Conservation (phyloP, 2,888 invertebrate species). For the Cylloceria caligata region DNA sequence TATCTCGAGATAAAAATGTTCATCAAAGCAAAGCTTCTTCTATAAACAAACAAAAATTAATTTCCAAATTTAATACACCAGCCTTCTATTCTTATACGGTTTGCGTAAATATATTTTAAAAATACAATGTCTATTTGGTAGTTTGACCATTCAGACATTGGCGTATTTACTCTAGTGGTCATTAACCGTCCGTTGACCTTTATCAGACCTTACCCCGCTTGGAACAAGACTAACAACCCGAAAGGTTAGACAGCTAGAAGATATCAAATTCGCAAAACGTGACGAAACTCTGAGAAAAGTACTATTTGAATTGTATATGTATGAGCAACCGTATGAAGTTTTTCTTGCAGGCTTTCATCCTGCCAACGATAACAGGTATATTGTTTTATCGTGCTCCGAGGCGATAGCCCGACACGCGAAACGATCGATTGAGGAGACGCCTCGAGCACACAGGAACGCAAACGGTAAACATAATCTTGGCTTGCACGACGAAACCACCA, state of each 20-base stretch:
- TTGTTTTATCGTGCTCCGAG: constrained; percentile 4
- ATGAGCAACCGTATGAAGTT: background rate
- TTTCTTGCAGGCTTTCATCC: background rate
- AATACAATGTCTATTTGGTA: background rate
- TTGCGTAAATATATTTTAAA: background rate
- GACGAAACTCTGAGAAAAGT: background rate
- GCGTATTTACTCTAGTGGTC: background rate
- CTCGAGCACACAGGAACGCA: background rate
- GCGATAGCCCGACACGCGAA: background rate
- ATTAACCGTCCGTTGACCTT: too few relatives aligned
- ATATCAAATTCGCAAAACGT: background rate
- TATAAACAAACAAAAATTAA: too few relatives aligned
- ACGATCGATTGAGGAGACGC: background rate
- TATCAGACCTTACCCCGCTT: too few relatives aligned
- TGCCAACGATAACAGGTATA: background rate
- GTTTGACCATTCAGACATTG: background rate
- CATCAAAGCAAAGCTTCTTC: too few relatives aligned
- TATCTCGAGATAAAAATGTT: too few relatives aligned
- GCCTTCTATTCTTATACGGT: too few relatives aligned
- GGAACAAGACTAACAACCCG: too few relatives aligned
- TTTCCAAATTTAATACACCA: too few relatives aligned
- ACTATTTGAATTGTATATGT: background rate
- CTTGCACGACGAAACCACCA: background rate
- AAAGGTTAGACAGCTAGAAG: too few relatives aligned
- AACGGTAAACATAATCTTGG: background rate